Base-by-base conservation (phyloP, 2,113 vertebrate genomes). In the Diadophis punctatus region DNA sequence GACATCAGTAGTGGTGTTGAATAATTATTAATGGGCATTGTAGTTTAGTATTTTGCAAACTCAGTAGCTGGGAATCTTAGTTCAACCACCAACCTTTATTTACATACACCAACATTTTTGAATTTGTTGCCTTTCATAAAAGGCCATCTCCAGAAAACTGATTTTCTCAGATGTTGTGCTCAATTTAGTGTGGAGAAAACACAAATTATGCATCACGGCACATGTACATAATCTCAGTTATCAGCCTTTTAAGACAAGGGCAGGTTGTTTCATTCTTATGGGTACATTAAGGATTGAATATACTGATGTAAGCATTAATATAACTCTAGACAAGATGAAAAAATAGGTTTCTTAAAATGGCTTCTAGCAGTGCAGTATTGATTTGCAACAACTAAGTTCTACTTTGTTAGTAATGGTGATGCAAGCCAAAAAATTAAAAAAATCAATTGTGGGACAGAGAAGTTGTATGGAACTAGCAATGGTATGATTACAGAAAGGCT, bases 111-210 rank as follows among this genome's bases (percentile, higher is more conserved):
- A 48, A 90, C 18, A 60, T 80, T 95, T 95, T 93, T 90, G 93
- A 96, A 95, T 93, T 80, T 94, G 94, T 86, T 89, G 90, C 90
- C 93, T 87, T 94, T 88, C 51, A 43, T 39, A 89, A 84, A 53
- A 48, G 43, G 16, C 22, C 88, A 90, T 46, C 93, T 94, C 90
- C 89, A 52, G 60, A 95, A 94, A 94, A 94, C 85, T 93, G 90
- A n/a, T 88, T 92, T 94, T 87, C 43, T 68, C 0, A 0, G 56
- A 34, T 12, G n/a, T 87, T 93, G 94, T 56, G 60, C 1, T 55
- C 94, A 5, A 48, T 80, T 55, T 80, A 68, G 27, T 63, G 25
- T 25, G 91, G 91, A 93, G 92, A 85, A 58, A 95, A 86, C 85
- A 63, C 63, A 52, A n/a, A 23, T 80, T 58, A 30, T 56, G 39